These are phyloP conservation scores for Pheosia gnoma DNA, from an alignment of 2,888 invertebrate genomes.

Conservation along the genomic window DNA sequence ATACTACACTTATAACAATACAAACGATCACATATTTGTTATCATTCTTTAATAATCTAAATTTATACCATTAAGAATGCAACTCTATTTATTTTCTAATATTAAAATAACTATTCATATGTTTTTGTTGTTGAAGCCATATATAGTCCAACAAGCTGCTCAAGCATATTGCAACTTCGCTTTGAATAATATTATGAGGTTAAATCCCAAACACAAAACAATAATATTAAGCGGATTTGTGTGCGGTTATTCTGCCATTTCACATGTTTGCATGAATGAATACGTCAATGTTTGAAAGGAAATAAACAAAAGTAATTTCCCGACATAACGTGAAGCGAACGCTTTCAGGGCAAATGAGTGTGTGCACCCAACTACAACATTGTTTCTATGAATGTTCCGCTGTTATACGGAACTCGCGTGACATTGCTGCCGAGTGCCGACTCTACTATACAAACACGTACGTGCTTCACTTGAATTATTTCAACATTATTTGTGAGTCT, in stretches of 20 bases:
- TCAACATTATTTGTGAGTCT: background rate
- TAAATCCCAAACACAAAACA: background rate
- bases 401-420: conserved; percentile 60
- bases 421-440: conserved; percentile 42
- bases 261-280: conserved; percentile 19
- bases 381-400: conserved; percentile 59
- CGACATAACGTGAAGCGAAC: conserved; percentile 50
- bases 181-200: background rate
- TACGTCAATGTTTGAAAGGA: conserved; percentile 44
- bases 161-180: background rate
- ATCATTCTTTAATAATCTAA: too few relatives aligned
- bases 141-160: background rate
- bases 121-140: too few relatives aligned
- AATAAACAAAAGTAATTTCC: conserved; percentile 56
- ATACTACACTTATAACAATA: too few relatives aligned
- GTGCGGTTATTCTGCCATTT: conserved; percentile 11
- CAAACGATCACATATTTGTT: too few relatives aligned
- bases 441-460: conserved; percentile 30
- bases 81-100: too few relatives aligned
- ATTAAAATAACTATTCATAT: too few relatives aligned
- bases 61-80: too few relatives aligned
- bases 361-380: conserved; percentile 54
- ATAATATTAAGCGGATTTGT: background rate
- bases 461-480: conserved; percentile 10
- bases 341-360: conserved; percentile 56